Percentiles rank a stretch among this genome's conserved stretches.
Conservation (phyloP, 1,140 invertebrate species). For the Ptiloglossa arizonensis region DNA sequence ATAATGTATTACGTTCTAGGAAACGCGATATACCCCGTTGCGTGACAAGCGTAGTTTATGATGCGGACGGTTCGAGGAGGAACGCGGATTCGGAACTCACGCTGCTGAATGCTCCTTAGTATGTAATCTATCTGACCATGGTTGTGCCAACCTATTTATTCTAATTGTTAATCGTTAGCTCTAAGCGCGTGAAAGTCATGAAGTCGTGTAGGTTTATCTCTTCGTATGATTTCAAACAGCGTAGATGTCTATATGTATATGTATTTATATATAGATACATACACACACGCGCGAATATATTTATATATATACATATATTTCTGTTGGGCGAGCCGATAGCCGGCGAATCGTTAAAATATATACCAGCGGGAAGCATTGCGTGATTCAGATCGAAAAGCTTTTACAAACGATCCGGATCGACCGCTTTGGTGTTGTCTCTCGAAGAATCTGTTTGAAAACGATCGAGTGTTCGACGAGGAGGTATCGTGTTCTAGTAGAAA, state of each 20-base stretch:
- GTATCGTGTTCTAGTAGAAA: neutral
- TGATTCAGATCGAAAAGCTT: too few species aligned
- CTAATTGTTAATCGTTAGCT: conserved; percentile 40
- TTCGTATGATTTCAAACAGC: neutral
- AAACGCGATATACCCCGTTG: neutral
- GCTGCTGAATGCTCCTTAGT: conserved; percentile 32
- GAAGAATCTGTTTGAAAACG: neutral
- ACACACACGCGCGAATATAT: too few species aligned
- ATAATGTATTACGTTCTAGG: conserved; percentile 21
- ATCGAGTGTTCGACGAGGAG: neutral
- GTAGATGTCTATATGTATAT: too few species aligned
- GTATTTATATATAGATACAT: too few species aligned
- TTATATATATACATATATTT: too few species aligned
- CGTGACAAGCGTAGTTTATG: neutral
- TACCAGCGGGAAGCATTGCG: too few species aligned
- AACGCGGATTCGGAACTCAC: conserved; percentile 6
- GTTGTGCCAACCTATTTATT: conserved; percentile 70
- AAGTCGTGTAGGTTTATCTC: neutral
- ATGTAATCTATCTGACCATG: conserved; percentile 62
- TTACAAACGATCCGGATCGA: too few species aligned
- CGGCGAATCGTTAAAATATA: too few species aligned
- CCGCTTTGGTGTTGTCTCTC: too few species aligned
- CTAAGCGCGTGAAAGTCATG: neutral
- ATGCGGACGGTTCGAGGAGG: neutral
- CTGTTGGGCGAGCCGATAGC: too few species aligned